Conservation (phyloP, 1,140 invertebrate species). For the Hermatobates lingyangjiaoensis region DNA sequence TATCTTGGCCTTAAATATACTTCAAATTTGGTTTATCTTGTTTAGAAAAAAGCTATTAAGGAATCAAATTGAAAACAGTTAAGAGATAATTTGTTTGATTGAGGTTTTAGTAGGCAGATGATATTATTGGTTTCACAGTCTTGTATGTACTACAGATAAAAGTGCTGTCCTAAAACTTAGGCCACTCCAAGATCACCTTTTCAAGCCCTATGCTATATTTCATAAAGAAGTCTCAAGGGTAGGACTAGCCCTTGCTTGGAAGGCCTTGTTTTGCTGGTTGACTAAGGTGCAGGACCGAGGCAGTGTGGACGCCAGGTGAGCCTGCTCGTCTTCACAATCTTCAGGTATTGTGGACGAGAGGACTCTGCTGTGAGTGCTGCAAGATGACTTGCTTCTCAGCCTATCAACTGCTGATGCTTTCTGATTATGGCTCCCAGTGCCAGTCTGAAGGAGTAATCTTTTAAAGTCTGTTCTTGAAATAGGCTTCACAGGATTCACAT, state of each 20-base stretch:
- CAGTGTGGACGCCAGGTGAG: not conserved
- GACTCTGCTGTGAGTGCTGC: constrained; percentile 38
- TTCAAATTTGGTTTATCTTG: no score
- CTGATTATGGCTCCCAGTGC: constrained; percentile 14
- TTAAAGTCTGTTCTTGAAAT: constrained; percentile 46
- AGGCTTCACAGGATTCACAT: not conserved
- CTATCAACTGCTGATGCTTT: constrained; percentile 66
- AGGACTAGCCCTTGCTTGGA: constrained; percentile 9
- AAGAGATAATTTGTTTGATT: no score
- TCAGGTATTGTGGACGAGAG: constrained; percentile 70
- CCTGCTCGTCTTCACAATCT: constrained; percentile 50
- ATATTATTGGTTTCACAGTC: no score
- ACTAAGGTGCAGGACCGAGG: constrained; percentile 11
- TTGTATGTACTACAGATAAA: no score
- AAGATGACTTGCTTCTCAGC: constrained; percentile 40
- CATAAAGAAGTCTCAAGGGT: constrained; percentile 15
- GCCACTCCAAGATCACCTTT: no score
- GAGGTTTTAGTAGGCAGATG: no score
- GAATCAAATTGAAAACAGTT: no score
- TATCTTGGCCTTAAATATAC: no score
- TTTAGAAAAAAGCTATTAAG: no score
- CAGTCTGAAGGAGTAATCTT: constrained; percentile 42
- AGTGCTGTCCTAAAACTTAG: no score
- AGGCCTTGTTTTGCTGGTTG: constrained; percentile 12
- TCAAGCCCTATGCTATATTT: no score